Evolutionary conservation across 2,113 vertebrate genomes (phyloP), one percentile per base, ranked within the genome.

Genomic region (Dinomys branickii): DNA sequence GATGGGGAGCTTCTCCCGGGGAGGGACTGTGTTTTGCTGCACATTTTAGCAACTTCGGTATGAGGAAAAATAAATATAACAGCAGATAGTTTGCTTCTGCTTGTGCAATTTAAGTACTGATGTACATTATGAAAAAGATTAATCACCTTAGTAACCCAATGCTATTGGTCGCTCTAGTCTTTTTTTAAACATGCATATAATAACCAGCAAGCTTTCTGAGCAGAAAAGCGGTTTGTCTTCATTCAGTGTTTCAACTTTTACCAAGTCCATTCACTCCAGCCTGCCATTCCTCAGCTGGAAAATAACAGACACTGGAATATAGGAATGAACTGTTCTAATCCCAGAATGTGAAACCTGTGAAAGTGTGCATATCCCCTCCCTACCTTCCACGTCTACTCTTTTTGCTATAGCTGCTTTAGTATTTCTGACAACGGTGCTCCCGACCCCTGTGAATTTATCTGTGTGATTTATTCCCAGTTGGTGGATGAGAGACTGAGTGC

Each of bases 381-480:
- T 9, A 28, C 10, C 2, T 5, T 59, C 10, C 7, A 0, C 1
- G 0, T 3, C 11, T 16, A 28, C 19, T 89, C 63, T 54, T 71
- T 69, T 13, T 22, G 28, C 14, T n/a, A 12, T 22, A 58, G 33
- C 30, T 85, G 61, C 38, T 80, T 92, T 93, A 78, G 28, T 81
- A 58, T 47, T 81, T 92, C 87, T 83, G 52, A 67, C 28, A 58
- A n/a, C 22, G 65, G 52, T 8, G 59, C 14, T 92, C 50, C 67
- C 77, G 28, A n/a, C 65, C 0, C 2, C 5, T 94, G 93, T 82
- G 71, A 82, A 95, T 97, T 89, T 93, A 91, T 96, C 84, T 93
- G 11, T 47, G n/a, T 88, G 69, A 94, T 97, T 96, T 93, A 95
- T 97, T 88, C 16, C 61, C 85, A 97, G n/a, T 59, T 88, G 47